Percentiles rank a stretch among this genome's conserved stretches.
Conservation (phyloP, 2,888 invertebrate species). For the Orchesella flavescens region DNA sequence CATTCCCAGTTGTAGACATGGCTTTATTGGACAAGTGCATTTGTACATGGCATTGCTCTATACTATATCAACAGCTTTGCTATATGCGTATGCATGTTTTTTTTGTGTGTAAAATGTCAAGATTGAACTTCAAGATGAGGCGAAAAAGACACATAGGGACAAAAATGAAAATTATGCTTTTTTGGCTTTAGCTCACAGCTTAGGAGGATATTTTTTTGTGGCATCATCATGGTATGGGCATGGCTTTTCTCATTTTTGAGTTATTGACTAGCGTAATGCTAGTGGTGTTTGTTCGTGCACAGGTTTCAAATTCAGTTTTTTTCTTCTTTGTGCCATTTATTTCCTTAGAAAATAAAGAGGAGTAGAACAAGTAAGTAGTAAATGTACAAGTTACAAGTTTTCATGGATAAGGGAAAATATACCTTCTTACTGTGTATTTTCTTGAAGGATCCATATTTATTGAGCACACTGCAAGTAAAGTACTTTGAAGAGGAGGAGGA, state of each 20-base stretch:
- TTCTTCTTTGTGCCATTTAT: constrained; percentile 40
- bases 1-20: no score
- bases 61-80: no score
- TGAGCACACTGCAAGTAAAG: neutral
- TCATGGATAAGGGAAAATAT: no score
- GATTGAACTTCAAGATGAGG: constrained; percentile 41
- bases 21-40: no score
- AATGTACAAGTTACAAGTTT: constrained; percentile 3
- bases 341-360: constrained; percentile 22
- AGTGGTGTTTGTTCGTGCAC: constrained; percentile 54
- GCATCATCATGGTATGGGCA: constrained; percentile 21
- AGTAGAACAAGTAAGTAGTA: constrained; percentile 12
- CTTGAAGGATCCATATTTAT: constrained; percentile 10
- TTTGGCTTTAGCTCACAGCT: neutral
- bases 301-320: constrained; percentile 54
- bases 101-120: constrained; percentile 48
- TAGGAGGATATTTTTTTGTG: no score
- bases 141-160: constrained; percentile 5
- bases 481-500: no score
- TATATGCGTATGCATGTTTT: no score
- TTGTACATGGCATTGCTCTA: no score
- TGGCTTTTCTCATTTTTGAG: constrained; percentile 49
- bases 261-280: constrained; percentile 51
- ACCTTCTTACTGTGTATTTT: neutral
- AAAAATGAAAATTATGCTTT: constrained; percentile 39